Base-by-base conservation (phyloP, 2,888 invertebrate genomes). In the Volucella inflata region DNA sequence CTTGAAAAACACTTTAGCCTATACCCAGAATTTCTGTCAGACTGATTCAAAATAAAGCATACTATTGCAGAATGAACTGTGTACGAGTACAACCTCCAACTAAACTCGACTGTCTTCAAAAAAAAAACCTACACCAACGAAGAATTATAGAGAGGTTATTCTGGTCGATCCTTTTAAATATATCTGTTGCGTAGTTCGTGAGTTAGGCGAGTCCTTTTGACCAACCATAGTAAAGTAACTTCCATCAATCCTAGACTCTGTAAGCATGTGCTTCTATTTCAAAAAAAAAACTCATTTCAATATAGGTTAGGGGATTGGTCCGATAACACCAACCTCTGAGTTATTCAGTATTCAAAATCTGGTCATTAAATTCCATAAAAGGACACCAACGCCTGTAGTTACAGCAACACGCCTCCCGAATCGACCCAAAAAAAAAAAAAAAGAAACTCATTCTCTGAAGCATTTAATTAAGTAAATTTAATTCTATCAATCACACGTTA, bases 381-480 rank as follows among this genome's bases (percentile, higher is more conserved):
- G 59, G 59, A 59, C 2, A 6, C 67, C 59, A 51, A 14, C 10
- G 30, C 21, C n/a, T 9, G 12, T 68, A 12, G 30, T n/a, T 38
- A 10, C 17, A 14, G 4, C 0, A 62, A 40, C 65, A 76, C 81
- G 38, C 76, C 81, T 76, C n/a, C 64, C 30, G 14, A 59, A 76
- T 81, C 76, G 65, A 78, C 50, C 60, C 44, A 38, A 30, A 6
- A 44, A 30, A 30, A 6, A 30, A 30, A 21, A 21, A 21, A 21
- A 21, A 21, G 4, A 21, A 21, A 0, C 11, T 50, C 16, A n/a
- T 17, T 11, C 46, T 21, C 30, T 21, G 1, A 16, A 2, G 0
- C 40, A 79, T 79, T 84, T 84, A 84, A 84, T 84, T 80, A 84
- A 75, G 75, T 57, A 84, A 84, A 80, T 76, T 84, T 80, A 57